Conservation (phyloP, 2,113 vertebrate genomes). For the Sakesphorus luctuosus region DNA sequence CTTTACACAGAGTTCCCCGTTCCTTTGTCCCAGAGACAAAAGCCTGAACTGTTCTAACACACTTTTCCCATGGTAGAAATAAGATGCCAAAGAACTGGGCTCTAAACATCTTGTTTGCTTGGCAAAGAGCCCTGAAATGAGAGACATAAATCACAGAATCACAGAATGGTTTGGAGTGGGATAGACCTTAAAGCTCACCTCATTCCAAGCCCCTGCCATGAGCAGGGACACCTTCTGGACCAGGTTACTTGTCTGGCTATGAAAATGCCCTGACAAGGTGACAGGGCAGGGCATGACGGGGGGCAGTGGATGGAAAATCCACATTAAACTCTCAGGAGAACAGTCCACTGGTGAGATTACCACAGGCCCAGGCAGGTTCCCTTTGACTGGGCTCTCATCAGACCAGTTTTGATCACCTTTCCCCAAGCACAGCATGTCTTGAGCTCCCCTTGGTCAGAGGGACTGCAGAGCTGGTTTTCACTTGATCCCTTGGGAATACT, state of each 20-base stretch:
- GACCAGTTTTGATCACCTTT: neutral
- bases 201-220: neutral
- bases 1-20: neutral
- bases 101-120: neutral
- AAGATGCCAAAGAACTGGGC: accelerated
- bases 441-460: neutral
- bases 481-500: accelerated
- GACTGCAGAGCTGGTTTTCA: neutral
- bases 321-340: accelerated
- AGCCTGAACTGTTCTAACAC: neutral
- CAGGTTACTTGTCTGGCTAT: neutral
- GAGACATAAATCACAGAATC: neutral
- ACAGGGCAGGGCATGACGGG: neutral
- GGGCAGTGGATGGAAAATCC: neutral
- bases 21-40: neutral
- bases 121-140: neutral
- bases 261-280: neutral
- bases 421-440: neutral
- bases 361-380: neutral
- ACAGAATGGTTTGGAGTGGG: neutral
- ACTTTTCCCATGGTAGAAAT: neutral
- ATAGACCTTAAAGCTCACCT: neutral
- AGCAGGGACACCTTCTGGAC: neutral
- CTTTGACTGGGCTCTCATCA: neutral
- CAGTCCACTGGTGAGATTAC: neutral